Evolutionary conservation across 2,797 vertebrate genomes (phyloP).

Genomic region (Tolypeutes matacus): DNA sequence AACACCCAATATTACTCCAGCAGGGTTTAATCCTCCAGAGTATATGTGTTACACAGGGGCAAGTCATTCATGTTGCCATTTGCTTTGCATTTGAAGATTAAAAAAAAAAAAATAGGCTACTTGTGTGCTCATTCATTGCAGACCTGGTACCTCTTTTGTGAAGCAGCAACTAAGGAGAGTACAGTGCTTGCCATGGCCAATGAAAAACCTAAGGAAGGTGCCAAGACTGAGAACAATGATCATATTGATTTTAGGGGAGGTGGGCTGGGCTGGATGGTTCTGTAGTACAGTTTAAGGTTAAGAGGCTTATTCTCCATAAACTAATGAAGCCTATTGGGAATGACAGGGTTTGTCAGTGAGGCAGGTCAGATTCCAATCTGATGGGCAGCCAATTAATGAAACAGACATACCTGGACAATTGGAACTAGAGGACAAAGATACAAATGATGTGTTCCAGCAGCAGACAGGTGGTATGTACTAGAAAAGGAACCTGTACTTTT

Average conservation of each 20-base stretch:
- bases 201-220: background rate
- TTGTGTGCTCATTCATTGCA: background rate
- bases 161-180: background rate
- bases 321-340: slow-evolving; percentile 11
- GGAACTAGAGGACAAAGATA: background rate
- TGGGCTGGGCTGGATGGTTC: background rate
- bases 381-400: background rate
- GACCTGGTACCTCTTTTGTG: background rate
- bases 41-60: background rate
- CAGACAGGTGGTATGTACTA: background rate
- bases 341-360: background rate
- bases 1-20: background rate
- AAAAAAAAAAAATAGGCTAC: background rate
- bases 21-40: background rate
- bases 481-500: background rate
- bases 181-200: background rate
- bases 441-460: background rate
- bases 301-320: background rate
- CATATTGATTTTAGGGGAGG: slow-evolving; percentile 1
- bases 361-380: background rate
- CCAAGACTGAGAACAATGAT: background rate
- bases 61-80: background rate
- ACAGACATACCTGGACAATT: background rate
- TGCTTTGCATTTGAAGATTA: slow-evolving; percentile 33
- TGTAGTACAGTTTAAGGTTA: background rate